phyloP scores from a whole-genome alignment of 2,113 vertebrate genomes.

The Recurvirostra avosetta region DNA sequence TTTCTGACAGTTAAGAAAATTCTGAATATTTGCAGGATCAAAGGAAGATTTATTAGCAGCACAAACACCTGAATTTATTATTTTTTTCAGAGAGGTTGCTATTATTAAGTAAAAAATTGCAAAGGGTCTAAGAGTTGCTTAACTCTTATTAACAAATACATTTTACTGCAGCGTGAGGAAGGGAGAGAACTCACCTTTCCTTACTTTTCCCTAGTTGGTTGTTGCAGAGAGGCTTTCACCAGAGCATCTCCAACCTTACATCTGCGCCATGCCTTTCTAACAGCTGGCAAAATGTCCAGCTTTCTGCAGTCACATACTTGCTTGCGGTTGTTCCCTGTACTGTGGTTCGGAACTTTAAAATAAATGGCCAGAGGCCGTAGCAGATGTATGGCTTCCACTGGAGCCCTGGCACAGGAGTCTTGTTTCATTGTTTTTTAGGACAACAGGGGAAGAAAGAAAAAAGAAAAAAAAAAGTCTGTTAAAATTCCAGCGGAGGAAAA shows the following conservation, averaged over 20 bases:
- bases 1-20: neutral
- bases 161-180: neutral
- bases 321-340: neutral
- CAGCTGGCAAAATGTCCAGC: neutral
- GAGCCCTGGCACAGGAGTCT: neutral
- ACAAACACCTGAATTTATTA: neutral
- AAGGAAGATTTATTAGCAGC: neutral
- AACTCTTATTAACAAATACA: neutral
- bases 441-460: fast-evolving
- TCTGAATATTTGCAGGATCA: neutral
- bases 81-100: neutral
- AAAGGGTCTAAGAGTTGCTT: neutral
- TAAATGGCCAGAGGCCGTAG: neutral
- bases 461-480: neutral
- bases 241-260: neutral
- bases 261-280: neutral
- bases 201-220: neutral
- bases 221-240: neutral
- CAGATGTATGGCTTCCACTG: neutral
- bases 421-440: neutral
- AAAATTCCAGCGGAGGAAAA: neutral
- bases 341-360: neutral
- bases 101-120: neutral
- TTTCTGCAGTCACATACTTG: neutral
- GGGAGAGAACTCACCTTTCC: neutral